Evolutionary conservation across 1,140 invertebrate genomes (phyloP), one percentile per base, ranked within the genome.

Genomic region (Brachionus paranguensis): DNA sequence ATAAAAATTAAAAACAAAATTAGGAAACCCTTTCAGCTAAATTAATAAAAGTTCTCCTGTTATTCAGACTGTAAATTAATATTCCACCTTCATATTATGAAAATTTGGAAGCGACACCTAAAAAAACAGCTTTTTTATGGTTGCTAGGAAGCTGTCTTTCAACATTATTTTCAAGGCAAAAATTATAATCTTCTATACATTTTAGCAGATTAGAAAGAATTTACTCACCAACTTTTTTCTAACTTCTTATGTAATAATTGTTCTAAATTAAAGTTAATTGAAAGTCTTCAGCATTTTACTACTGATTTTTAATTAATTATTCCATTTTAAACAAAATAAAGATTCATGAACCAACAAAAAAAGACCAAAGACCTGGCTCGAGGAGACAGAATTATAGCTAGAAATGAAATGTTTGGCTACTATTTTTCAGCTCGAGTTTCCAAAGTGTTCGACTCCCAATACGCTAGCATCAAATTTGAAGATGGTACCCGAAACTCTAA

Each of bases 391-490:
- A 41, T 79, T 10, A 53, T 79, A 12, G 76, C 76, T 14, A 29
- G 76, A 29, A 79, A 79, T 20, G 76, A 79, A 7, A 29, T 53
- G 5, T 41, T 79, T 0, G 76, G 76, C 76, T 79, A 79, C 29
- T 79, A 53, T 41, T 79, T 60, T 55, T 50, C 43, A 12, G 76
- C 76, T 17, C 47, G 55, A 27, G 47, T 79, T 29, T 60, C 47
- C 4, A 50, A 53, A 79, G 33, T 79, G 17, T 55, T 53, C 1
- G 76, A 79, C n/a, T 50, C 76, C 2, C 29, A 64, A n/a, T 64
- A 79, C 20, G 76, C 76, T n/a, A 64, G 50, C 12, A 53, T 79
- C 14, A 79, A 79, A 79, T 79, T 79, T 64, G 76, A 79, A 8
- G 55, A 79, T 29, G 76, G 76, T 5, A 55, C 76, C 24, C 11